Percentiles rank a stretch among this genome's conserved stretches.
Evolutionary conservation across 2,113 vertebrate genomes (phyloP).

Genomic region (Chunga burmeisteri): DNA sequence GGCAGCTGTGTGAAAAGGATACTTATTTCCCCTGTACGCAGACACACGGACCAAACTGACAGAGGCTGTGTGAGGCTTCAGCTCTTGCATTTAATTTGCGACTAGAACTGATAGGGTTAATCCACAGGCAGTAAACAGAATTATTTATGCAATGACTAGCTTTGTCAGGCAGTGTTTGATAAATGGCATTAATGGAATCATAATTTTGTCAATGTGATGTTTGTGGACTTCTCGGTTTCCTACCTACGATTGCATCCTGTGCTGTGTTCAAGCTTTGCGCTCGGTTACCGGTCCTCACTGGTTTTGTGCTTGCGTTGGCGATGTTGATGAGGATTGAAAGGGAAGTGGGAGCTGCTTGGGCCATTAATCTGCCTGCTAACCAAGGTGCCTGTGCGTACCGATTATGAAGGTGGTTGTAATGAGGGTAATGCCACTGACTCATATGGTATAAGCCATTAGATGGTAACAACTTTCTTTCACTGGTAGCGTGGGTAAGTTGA

Average conservation of each 20-base stretch:
- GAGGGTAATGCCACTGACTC: neutral
- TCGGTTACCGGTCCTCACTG: rapidly evolving
- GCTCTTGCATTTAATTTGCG: neutral
- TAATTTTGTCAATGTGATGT: neutral
- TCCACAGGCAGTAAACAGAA: neutral
- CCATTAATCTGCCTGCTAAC: neutral
- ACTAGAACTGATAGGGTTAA: neutral
- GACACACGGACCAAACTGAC: rapidly evolving
- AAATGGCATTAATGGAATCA: rapidly evolving
- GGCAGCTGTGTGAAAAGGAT: neutral
- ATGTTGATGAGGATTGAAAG: no score
- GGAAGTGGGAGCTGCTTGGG: neutral
- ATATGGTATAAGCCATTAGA: neutral
- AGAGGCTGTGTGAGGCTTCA: rapidly evolving
- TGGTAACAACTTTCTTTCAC: neutral
- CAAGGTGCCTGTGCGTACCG: neutral
- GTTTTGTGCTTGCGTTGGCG: neutral
- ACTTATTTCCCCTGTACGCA: rapidly evolving
- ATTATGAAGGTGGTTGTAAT: neutral
- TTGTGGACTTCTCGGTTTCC: neutral
- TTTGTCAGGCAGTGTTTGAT: neutral
- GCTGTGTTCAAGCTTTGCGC: neutral
- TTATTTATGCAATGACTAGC: neutral
- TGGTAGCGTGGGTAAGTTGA: neutral
- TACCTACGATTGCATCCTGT: rapidly evolving